Conservation (phyloP, 2,888 invertebrate genomes). For the Sphecodes monilicornis region DNA sequence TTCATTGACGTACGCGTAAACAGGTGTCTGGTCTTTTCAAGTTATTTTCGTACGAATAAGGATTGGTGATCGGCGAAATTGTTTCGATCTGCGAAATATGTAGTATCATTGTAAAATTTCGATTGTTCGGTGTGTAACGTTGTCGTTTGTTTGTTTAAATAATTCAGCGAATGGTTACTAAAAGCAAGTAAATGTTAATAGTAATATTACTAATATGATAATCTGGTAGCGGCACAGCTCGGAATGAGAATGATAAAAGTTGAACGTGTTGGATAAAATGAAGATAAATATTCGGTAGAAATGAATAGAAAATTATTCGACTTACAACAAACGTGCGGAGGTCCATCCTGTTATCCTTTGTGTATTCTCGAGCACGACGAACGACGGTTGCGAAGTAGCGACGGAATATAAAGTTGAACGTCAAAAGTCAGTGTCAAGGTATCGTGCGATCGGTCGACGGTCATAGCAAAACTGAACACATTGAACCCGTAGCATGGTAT, state of each 20-base stretch:
- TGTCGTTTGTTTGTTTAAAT: not conserved
- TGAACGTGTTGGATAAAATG: not conserved
- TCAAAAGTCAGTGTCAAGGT: slow-evolving; percentile 21
- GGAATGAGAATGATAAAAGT: not conserved
- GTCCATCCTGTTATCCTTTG: slow-evolving; percentile 70
- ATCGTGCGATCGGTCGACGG: slow-evolving; percentile 75
- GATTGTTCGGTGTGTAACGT: not conserved
- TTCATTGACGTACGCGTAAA: too few species aligned
- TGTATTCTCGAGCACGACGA: slow-evolving; percentile 2
- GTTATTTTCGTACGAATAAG: not conserved
- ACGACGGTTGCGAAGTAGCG: not conserved
- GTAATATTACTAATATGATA: too few species aligned
- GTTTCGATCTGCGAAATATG: not conserved
- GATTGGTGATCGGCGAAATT: not conserved
- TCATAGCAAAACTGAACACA: slow-evolving; percentile 82
- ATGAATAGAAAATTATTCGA: slow-evolving; percentile 22
- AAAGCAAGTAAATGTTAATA: too few species aligned
- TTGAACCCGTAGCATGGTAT: slow-evolving; percentile 72
- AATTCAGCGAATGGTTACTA: not conserved
- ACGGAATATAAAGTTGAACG: slow-evolving; percentile 25
- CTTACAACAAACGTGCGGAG: slow-evolving; percentile 79
- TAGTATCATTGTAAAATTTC: not conserved
- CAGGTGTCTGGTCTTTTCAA: not conserved
- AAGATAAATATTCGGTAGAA: not conserved
- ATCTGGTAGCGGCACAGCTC: not conserved